Conservation (phyloP, 2,797 vertebrate genomes). For the Hozukius guyotensis region DNA sequence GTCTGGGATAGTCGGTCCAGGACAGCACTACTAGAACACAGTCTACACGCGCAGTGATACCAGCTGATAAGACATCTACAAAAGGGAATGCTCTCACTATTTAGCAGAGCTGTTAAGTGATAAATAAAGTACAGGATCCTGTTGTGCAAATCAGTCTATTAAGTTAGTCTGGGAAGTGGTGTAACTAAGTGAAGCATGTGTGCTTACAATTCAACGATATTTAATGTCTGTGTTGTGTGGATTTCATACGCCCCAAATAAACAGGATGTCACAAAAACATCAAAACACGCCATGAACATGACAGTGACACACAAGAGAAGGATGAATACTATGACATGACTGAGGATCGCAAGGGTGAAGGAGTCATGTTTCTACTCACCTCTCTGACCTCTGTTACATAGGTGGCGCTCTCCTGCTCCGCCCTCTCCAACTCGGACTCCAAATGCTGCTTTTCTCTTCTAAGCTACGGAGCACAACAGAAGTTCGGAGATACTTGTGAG, state of each 20-base stretch:
- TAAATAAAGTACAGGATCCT: background rate
- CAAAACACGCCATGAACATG: conserved; percentile 10
- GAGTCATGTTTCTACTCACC: conserved; percentile 79
- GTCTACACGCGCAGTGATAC: conserved; percentile 3
- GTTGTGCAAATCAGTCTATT: background rate
- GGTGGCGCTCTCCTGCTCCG: conserved; percentile 93
- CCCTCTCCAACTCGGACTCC: conserved; percentile 93
- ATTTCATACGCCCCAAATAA: background rate
- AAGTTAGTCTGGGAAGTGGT: conserved; percentile 15
- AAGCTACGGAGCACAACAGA: conserved; percentile 72
- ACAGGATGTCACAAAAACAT: conserved; percentile 6
- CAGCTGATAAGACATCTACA: background rate
- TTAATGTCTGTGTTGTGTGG: conserved; percentile 1
- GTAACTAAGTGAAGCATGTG: background rate
- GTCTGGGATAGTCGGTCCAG: conserved; percentile 18
- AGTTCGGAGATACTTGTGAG: conserved; percentile 16
- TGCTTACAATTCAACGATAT: background rate
- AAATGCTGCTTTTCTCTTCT: conserved; percentile 90
- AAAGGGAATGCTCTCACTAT: background rate
- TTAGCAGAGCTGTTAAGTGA: background rate
- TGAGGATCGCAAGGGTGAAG: background rate
- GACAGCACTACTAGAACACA: conserved; percentile 34
- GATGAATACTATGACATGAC: conserved; percentile 9
- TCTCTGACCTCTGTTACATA: conserved; percentile 97
- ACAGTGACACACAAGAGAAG: background rate